These are phyloP conservation scores for western clawed frog (Xenopus tropicalis) DNA, from an alignment of 2,113 vertebrate genomes.

Conservation along the genomic window UCB_Xtro_10.0 CM004450.2:46324001-46324500, in stretches of 20 bases:
- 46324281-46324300: conserved; percentile 40
- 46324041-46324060: conserved; percentile 9
- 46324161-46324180: conserved; percentile 8
- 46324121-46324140: conserved; percentile 27
- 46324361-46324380: no score
- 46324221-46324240: conserved; percentile 27
- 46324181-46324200: conserved; percentile 15
- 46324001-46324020: no score
- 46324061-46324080: conserved; percentile 12
- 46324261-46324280: conserved; percentile 28
- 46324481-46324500: no score
- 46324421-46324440: no score
- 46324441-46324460: no score
- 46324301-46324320: conserved; percentile 14
- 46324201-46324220: conserved; percentile 4
- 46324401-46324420: no score
- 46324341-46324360: background rate
- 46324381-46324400: no score
- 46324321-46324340: conserved; percentile 12
- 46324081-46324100: background rate
- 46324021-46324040: background rate
- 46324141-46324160: conserved; percentile 14
- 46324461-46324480: no score
- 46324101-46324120: conserved; percentile 16
- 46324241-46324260: conserved; percentile 39